Conservation (phyloP, 2,113 vertebrate genomes). For the Colossoma macropomum region DNA sequence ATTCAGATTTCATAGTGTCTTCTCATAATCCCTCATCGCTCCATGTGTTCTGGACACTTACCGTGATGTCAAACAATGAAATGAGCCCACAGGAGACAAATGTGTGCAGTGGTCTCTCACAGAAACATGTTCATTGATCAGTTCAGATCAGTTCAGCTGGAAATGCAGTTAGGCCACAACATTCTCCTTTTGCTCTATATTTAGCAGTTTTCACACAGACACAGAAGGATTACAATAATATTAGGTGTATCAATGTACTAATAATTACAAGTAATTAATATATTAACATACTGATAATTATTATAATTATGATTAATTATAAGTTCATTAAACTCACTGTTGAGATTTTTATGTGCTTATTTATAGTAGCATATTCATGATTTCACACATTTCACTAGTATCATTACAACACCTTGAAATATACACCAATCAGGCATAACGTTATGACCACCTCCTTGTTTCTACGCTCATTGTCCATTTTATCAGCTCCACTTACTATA, state of each 20-base stretch:
- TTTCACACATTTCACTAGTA: too few species aligned
- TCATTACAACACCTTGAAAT: neutral
- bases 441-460: too few species aligned
- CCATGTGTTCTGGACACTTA: neutral
- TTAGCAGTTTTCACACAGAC: neutral
- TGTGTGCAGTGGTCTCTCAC: constrained; percentile 3
- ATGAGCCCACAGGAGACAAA: constrained; percentile 9
- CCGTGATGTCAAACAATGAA: neutral
- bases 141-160: constrained; percentile 7
- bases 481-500: too few species aligned
- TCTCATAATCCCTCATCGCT: neutral
- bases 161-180: neutral
- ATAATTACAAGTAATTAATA: neutral
- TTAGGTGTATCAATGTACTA: neutral
- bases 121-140: constrained; percentile 33
- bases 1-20: neutral
- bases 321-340: neutral
- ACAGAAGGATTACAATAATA: neutral
- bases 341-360: neutral
- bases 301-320: too few species aligned
- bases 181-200: neutral
- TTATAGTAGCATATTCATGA: neutral
- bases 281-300: too few species aligned
- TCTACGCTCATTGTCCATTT: too few species aligned
- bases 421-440: too few species aligned